phyloP scores from a whole-genome alignment of 1,140 invertebrate species.

The Lethrus apterus region DNA sequence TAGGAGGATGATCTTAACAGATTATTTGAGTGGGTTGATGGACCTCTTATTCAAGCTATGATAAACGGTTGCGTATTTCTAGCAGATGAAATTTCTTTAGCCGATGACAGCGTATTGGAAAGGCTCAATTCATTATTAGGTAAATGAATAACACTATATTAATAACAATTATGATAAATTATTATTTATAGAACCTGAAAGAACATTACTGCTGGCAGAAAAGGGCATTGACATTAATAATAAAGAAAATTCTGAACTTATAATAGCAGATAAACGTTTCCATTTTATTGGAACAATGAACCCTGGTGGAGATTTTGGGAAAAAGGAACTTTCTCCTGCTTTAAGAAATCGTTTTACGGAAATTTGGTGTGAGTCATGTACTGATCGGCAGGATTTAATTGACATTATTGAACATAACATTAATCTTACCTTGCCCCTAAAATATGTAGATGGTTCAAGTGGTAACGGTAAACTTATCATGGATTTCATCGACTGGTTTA shows the following conservation, averaged over 20 bases:
- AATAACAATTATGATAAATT: constrained; percentile 10
- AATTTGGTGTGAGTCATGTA: constrained; percentile 89
- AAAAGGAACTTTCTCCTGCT: constrained; percentile 98
- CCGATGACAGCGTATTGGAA: constrained; percentile 97
- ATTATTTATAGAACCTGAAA: constrained; percentile 69
- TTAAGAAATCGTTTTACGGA: constrained; percentile 97
- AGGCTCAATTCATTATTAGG: constrained; percentile 88
- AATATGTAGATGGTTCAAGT: constrained; percentile 48
- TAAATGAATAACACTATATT: constrained; percentile 24
- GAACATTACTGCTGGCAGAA: constrained; percentile 85
- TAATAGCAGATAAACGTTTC: constrained; percentile 72
- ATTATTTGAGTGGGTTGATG: constrained; percentile 97
- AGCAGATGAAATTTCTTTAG: constrained; percentile 98
- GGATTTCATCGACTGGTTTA: constrained; percentile 76
- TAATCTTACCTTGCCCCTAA: constrained; percentile 43
- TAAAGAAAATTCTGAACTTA: constrained; percentile 46
- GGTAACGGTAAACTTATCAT: constrained; percentile 57
- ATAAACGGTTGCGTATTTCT: constrained; percentile 79
- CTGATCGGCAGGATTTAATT: constrained; percentile 62
- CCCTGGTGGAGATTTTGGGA: constrained; percentile 98
- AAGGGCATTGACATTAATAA: constrained; percentile 57
- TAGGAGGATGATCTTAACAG: constrained; percentile 39
- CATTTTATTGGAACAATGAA: constrained; percentile 99
- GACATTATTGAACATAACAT: constrained; percentile 78
- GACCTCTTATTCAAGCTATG: constrained; percentile 91